These are phyloP conservation scores for Smittia aterrima DNA, from an alignment of 2,888 invertebrate species.

Conservation along the genomic window DNA sequence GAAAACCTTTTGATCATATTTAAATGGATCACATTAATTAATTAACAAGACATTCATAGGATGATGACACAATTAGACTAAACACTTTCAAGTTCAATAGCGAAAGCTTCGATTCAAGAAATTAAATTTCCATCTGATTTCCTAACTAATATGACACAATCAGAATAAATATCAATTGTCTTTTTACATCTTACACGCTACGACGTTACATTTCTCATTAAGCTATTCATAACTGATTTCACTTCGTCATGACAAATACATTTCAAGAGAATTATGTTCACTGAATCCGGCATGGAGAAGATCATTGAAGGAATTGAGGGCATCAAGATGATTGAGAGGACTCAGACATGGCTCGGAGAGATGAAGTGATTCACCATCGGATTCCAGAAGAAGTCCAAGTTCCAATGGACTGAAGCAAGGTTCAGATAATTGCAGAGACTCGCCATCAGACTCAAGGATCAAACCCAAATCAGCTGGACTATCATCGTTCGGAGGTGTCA, in stretches of 20 bases:
- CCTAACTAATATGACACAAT: slow-evolving; percentile 39
- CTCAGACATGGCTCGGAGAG: slow-evolving; percentile 50
- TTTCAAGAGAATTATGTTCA: slow-evolving; percentile 48
- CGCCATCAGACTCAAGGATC: slow-evolving; percentile 49
- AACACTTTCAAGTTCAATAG: no score
- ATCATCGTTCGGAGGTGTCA: slow-evolving; percentile 37
- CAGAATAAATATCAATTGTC: slow-evolving; percentile 34
- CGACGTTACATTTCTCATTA: not conserved
- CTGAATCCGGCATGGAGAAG: slow-evolving; percentile 50
- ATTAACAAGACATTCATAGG: no score
- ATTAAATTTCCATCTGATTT: slow-evolving; percentile 4
- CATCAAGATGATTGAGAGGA: slow-evolving; percentile 44
- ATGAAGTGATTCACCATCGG: slow-evolving; percentile 60
- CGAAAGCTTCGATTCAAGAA: slow-evolving; percentile 6
- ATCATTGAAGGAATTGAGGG: slow-evolving; percentile 51
- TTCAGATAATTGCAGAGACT: slow-evolving; percentile 50
- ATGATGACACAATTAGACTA: no score
- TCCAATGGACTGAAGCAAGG: slow-evolving; percentile 40
- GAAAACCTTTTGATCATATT: no score
- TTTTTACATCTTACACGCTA: not conserved
- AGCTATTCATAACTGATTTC: slow-evolving; percentile 38
- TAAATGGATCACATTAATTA: no score
- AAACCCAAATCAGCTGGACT: slow-evolving; percentile 45
- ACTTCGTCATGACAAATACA: slow-evolving; percentile 52
- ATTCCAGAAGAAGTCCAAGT: slow-evolving; percentile 57